Base-by-base conservation (phyloP, 2,113 vertebrate species). In the Globicephala melas region DNA sequence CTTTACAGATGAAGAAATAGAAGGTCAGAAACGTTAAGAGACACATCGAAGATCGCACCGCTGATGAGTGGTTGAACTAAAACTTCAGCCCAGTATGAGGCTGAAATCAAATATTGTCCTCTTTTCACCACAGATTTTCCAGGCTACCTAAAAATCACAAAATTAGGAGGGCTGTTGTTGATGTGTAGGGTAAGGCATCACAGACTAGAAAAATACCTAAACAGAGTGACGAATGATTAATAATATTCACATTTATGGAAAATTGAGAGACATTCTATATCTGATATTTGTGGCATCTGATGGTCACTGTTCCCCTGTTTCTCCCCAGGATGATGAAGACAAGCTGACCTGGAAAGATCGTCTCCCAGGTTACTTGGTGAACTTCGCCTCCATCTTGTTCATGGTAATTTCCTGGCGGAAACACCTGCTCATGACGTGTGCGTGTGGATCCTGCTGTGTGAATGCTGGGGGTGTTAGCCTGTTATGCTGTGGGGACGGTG, bases 281-380 rank as follows among this genome's bases (percentile, higher is more conserved):
- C 53, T 87, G 10, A 28, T 44, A 5, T 84, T 92, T 68, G 10
- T 85, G 93, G 25, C 63, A 5, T 76, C 95, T 68, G 0, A 71
- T 36, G 95, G 6, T 83, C 68, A 96, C 96, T 86, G 13, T 36
- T 79, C 90, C 74, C 82, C 38, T 97, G 36, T 97, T 97, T 98
- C 97, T 33, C 79, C 79, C 9, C 92, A 99, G 99, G 97, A 97
- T 93, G 99, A 99, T 96, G 99, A 99, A 83, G 99, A 99, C 88
- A 99, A 99, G 95, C 98, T 99, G 95, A 99, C 98, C 3, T 99
- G 99, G 98, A 99, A 97, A 96, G 99, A 99, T 95, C 99, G 99
- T 62, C 98, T 99, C 94, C 98, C 99, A 89, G 99, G 99, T 93
- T 99, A 99, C 93, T 98, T 99, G 97, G 99, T 99, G 92, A 99